Evolutionary conservation across 2,888 invertebrate species (phyloP).

Genomic region (Trachelus troglodyta): DNA sequence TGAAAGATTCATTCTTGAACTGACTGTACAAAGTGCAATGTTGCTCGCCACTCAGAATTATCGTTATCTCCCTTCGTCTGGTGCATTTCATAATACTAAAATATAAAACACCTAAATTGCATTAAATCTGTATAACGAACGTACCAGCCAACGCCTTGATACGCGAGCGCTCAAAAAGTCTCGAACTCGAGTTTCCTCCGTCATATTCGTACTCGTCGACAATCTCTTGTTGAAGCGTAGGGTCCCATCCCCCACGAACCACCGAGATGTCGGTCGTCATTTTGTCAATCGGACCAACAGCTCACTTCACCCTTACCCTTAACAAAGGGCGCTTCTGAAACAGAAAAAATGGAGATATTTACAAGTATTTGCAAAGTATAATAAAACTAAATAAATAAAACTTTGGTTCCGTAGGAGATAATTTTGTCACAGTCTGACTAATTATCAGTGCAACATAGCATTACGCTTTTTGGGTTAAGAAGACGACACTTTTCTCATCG

Average conservation of each 20-base stretch:
- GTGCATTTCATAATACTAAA: not conserved
- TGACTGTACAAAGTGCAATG: not conserved
- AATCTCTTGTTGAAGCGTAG: constrained; percentile 90
- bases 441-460: not conserved
- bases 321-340: constrained; percentile 59
- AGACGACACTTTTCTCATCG: not conserved
- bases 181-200: constrained; percentile 98
- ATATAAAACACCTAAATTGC: not conserved
- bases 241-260: constrained; percentile 90
- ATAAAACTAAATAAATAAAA: not conserved
- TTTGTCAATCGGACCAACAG: constrained; percentile 63
- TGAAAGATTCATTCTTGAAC: too few relatives aligned
- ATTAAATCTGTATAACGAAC: constrained; percentile 31
- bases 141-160: constrained; percentile 98
- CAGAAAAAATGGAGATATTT: not conserved
- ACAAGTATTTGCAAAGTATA: constrained; percentile 26
- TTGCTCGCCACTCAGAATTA: not conserved
- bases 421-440: not conserved
- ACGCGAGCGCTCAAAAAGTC: constrained; percentile 98
- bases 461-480: not conserved
- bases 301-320: constrained; percentile 55
- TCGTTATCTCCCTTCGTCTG: not conserved
- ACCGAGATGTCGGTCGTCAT: constrained; percentile 99
- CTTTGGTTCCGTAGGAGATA: not conserved
- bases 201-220: constrained; percentile 99